phyloP scores from a whole-genome alignment of 2,113 vertebrate genomes.

The Leptosomus discolor region DNA sequence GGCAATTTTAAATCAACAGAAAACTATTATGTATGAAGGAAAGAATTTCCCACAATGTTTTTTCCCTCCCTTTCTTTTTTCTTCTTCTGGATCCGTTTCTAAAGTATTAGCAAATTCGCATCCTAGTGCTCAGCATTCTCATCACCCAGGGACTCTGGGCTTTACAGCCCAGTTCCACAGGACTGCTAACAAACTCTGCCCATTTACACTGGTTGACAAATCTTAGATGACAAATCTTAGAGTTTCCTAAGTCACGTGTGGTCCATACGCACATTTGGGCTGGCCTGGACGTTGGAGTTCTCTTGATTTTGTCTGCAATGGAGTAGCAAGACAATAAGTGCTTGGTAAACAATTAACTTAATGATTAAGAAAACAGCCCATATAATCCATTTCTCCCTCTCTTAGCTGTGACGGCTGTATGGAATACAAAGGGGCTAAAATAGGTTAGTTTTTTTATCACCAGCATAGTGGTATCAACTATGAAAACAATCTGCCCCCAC shows the following conservation, averaged over 20 bases:
- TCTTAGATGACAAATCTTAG: not conserved
- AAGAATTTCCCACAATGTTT: conserved; percentile 65
- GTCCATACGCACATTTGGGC: not conserved
- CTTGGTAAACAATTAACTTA: not conserved
- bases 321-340: not conserved
- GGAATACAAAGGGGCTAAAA: not conserved
- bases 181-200: not conserved
- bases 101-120: conserved; percentile 17
- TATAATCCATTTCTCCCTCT: not conserved
- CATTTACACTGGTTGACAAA: not conserved
- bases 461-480: not conserved
- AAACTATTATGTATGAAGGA: conserved; percentile 59
- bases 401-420: not conserved
- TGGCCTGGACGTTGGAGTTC: not conserved
- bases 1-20: conserved; percentile 61
- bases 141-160: not conserved
- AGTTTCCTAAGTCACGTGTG: not conserved
- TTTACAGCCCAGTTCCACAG: not conserved
- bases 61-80: not conserved
- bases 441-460: not conserved
- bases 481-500: not conserved
- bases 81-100: conserved; percentile 48
- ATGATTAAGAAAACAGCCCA: not conserved
- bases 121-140: conserved; percentile 1
- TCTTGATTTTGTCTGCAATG: not conserved